Evolutionary conservation across 1,140 invertebrate genomes (phyloP).

Genomic region (Tetramorium alpestre): DNA sequence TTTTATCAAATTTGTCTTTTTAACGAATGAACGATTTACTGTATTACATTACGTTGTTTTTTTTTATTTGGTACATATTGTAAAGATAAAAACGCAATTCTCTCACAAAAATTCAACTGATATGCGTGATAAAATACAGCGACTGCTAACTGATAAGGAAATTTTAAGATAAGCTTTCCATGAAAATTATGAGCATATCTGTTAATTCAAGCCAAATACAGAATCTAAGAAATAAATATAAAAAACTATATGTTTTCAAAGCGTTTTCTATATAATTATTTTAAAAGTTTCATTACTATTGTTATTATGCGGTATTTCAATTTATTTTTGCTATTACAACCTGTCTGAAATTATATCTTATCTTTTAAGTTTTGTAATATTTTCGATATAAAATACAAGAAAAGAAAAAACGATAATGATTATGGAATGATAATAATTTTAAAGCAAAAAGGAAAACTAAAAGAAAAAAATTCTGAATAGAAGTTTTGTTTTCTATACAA

Average conservation of each 20-base stretch:
- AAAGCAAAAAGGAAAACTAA: neutral
- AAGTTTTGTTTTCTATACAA: neutral
- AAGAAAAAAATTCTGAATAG: neutral
- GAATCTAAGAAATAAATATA: no score
- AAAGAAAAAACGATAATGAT: neutral
- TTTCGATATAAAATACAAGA: neutral
- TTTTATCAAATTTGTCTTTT: no score
- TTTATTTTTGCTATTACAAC: neutral
- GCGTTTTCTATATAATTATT: neutral
- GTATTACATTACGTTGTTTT: no score
- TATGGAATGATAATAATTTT: neutral
- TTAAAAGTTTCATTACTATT: neutral
- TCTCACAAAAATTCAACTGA: no score
- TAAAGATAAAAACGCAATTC: no score
- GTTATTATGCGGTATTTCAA: neutral
- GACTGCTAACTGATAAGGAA: no score
- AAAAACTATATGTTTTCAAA: neutral
- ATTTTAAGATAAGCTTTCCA: no score
- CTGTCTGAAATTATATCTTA: neutral
- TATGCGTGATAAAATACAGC: no score
- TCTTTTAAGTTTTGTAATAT: neutral
- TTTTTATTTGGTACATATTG: no score
- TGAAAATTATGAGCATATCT: no score
- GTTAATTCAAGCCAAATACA: no score
- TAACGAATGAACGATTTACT: no score